These are phyloP conservation scores for Synanthedon formicaeformis DNA, from an alignment of 2,888 invertebrate genomes.

Conservation along the genomic window DNA sequence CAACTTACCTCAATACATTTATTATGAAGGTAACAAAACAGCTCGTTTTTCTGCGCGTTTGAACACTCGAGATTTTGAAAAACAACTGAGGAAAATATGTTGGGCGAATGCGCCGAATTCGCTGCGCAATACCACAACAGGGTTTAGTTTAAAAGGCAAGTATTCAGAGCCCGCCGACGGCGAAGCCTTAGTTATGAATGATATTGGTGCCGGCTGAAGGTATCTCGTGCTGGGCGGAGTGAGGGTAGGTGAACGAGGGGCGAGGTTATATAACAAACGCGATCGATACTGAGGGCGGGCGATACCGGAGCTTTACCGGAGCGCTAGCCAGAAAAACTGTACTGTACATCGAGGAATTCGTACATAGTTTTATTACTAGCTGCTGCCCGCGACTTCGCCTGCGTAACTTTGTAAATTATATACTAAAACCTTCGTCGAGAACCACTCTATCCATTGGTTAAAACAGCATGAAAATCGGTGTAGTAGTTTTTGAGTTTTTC, in stretches of 20 bases:
- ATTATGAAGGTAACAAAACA: conserved; percentile 43
- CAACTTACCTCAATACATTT: conserved; percentile 57
- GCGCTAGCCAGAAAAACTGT: not conserved
- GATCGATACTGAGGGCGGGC: conserved; percentile 51
- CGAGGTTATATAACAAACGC: conserved; percentile 48
- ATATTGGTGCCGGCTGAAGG: conserved; percentile 28
- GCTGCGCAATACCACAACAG: conserved; percentile 28
- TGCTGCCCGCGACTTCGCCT: too few species aligned
- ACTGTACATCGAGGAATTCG: not conserved
- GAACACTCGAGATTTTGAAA: conserved; percentile 20
- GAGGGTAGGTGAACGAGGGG: conserved; percentile 9
- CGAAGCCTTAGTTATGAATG: conserved; percentile 44
- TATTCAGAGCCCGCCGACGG: conserved; percentile 20
- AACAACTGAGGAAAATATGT: conserved; percentile 40
- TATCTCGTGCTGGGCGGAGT: conserved; percentile 18
- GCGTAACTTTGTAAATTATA: too few species aligned
- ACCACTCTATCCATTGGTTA: too few species aligned
- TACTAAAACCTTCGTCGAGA: too few species aligned
- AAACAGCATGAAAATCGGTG: too few species aligned
- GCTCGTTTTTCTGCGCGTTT: conserved; percentile 21
- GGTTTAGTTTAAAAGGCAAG: conserved; percentile 15
- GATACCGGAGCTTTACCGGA: conserved; percentile 24
- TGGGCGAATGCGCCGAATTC: conserved; percentile 22
- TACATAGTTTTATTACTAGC: not conserved
- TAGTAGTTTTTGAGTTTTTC: too few species aligned